Evolutionary conservation across 1,140 invertebrate species (phyloP).

Genomic region (Drosophila jambulina): DNA sequence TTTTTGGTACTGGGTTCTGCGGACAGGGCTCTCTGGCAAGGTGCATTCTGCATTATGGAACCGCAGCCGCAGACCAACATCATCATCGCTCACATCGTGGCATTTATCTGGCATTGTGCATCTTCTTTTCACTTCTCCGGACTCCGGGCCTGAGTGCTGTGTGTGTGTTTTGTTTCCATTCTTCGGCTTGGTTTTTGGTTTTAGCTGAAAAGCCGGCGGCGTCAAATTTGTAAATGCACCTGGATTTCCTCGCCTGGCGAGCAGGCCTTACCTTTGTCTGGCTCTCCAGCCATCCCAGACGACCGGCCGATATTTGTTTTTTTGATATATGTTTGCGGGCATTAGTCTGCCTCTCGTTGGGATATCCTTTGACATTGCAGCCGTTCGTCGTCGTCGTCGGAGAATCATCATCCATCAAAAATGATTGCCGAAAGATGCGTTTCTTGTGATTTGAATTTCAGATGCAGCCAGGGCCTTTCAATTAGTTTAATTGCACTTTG

Average conservation of each 20-base stretch:
- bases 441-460: conserved; percentile 79
- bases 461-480: conserved; percentile 63
- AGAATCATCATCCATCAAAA: conserved; percentile 81
- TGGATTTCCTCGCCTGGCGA: conserved; percentile 65
- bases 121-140: conserved; percentile 62
- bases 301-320: conserved; percentile 66
- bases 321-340: conserved; percentile 51
- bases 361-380: conserved; percentile 80
- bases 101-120: conserved; percentile 79
- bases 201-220: conserved; percentile 71
- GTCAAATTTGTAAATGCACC: conserved; percentile 84
- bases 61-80: conserved; percentile 73
- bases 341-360: conserved; percentile 66
- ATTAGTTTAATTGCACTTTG: conserved; percentile 77
- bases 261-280: conserved; percentile 52
- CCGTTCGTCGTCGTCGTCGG: conserved; percentile 43
- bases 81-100: conserved; percentile 61
- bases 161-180: conserved; percentile 55
- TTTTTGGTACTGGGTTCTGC: conserved; percentile 8
- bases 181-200: conserved; percentile 67
- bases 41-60: conserved; percentile 71
- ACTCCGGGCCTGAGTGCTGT: neutral
- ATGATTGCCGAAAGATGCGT: conserved; percentile 80
- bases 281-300: conserved; percentile 31
- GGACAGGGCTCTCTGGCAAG: conserved; percentile 54